A percentile compares a stretch with the other conserved stretches of the same genome.
Evolutionary conservation across 2,797 vertebrate genomes (phyloP).

Genomic region (Phoeniculus purpureus): DNA sequence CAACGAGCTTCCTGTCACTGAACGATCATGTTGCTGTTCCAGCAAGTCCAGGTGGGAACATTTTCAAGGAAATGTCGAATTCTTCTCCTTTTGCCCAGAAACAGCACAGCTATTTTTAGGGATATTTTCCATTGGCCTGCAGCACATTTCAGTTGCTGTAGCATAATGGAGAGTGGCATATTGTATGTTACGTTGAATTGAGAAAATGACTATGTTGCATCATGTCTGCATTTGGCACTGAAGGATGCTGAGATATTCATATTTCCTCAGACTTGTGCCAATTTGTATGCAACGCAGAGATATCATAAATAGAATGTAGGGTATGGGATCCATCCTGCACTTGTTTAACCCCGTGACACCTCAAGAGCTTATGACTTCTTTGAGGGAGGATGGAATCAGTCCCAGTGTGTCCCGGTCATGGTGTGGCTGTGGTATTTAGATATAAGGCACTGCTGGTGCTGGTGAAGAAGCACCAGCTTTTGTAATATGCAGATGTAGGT

Average conservation of each 20-base stretch:
- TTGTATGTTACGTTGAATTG: slow-evolving; percentile 64
- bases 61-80: slow-evolving; percentile 80
- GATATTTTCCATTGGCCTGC: slow-evolving; percentile 77
- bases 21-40: slow-evolving; percentile 67
- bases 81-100: slow-evolving; percentile 79
- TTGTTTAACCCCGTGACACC: background rate
- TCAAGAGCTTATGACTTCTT: background rate
- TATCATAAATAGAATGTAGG: slow-evolving; percentile 19
- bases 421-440: background rate
- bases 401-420: background rate
- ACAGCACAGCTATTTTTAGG: slow-evolving; percentile 81
- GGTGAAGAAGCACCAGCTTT: background rate
- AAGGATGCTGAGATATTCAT: slow-evolving; percentile 56
- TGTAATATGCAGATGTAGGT: background rate
- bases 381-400: background rate
- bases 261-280: slow-evolving; percentile 43
- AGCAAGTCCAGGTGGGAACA: slow-evolving; percentile 80
- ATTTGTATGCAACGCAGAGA: slow-evolving; percentile 36
- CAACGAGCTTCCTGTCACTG: slow-evolving; percentile 70
- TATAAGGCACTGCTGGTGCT: background rate
- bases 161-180: slow-evolving; percentile 73
- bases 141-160: slow-evolving; percentile 75
- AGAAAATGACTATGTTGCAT: slow-evolving; percentile 70
- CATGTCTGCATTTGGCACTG: slow-evolving; percentile 58
- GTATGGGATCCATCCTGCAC: background rate